These are phyloP conservation scores for Protophormia terraenovae DNA, from an alignment of 2,888 invertebrate species.

Conservation along the genomic window DNA sequence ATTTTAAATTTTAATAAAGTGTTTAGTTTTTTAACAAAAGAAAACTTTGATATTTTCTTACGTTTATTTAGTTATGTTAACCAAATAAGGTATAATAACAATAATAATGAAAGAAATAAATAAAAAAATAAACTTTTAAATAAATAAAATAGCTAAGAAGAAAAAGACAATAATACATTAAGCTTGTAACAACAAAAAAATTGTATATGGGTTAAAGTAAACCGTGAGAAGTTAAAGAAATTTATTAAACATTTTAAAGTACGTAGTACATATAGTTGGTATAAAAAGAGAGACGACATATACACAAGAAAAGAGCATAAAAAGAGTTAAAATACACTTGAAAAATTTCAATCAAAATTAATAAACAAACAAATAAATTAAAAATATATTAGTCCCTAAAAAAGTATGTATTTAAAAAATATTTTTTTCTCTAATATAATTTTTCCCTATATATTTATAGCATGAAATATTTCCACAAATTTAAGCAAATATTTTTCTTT, in stretches of 20 bases:
- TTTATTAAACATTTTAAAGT: slow-evolving; percentile 52
- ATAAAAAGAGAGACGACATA: background rate
- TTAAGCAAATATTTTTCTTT: too few species aligned
- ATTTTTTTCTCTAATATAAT: too few species aligned
- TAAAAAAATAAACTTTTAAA: slow-evolving; percentile 45
- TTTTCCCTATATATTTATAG: too few species aligned
- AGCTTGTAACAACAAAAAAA: slow-evolving; percentile 7
- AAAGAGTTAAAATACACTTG: background rate
- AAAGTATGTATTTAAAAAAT: too few species aligned
- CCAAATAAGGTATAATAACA: slow-evolving; percentile 42
- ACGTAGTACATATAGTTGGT: background rate
- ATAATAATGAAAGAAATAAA: slow-evolving; percentile 37
- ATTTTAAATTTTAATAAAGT: background rate
- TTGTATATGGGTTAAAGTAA: slow-evolving; percentile 74
- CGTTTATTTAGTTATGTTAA: background rate
- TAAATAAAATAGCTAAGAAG: slow-evolving; percentile 45
- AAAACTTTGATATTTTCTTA: background rate
- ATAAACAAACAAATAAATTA: background rate
- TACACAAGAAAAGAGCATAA: slow-evolving; percentile 9
- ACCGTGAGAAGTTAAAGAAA: slow-evolving; percentile 77
- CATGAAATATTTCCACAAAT: too few species aligned
- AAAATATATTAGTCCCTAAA: background rate
- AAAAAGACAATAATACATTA: slow-evolving; percentile 22
- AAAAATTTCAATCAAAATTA: too few species aligned
- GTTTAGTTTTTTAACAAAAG: background rate